These are phyloP conservation scores for Lophochroa leadbeateri DNA, from an alignment of 2,113 vertebrate genomes.

Conservation along the genomic window DNA sequence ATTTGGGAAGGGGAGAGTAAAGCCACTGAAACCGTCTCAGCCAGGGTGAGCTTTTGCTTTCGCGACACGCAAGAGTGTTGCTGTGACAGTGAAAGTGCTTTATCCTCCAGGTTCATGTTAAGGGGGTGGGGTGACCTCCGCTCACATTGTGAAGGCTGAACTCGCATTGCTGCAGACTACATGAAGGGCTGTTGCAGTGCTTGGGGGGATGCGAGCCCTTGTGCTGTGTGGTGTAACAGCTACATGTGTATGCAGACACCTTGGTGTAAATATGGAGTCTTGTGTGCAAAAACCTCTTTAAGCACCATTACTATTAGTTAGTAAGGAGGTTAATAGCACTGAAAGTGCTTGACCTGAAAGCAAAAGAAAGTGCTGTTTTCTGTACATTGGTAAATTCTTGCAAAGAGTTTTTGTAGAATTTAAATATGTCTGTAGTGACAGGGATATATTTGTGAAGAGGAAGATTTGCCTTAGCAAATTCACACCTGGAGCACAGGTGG, in stretches of 20 bases:
- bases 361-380: background rate
- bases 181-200: accelerated
- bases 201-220: accelerated
- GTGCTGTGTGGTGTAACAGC: background rate
- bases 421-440: background rate
- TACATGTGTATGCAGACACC: background rate
- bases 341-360: background rate
- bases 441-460: background rate
- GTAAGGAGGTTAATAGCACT: background rate
- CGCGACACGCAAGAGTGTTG: accelerated
- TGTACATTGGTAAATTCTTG: background rate
- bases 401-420: background rate
- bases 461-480: background rate
- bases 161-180: accelerated
- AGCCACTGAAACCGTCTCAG: background rate
- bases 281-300: background rate
- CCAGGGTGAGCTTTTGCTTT: background rate
- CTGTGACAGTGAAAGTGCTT: background rate
- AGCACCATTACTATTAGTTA: background rate
- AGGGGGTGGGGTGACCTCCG: accelerated
- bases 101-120: background rate
- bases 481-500: background rate
- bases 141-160: background rate
- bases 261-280: accelerated
- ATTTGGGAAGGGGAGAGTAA: background rate